Evolutionary conservation across 2,797 vertebrate species (phyloP).

Genomic region (Microctenopoma lineatum): DNA sequence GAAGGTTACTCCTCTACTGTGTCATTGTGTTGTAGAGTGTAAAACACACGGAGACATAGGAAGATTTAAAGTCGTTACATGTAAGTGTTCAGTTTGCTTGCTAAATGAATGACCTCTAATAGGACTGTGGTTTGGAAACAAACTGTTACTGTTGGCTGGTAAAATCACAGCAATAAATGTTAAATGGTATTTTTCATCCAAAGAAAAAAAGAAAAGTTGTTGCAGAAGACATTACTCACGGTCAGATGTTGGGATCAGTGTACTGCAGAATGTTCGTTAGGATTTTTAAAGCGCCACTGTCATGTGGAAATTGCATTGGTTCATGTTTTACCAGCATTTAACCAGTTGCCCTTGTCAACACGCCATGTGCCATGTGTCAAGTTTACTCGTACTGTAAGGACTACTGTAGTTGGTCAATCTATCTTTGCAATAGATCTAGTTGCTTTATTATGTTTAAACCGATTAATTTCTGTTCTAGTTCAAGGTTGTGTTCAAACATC

Average conservation of each 20-base stretch:
- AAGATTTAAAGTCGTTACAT: conserved; percentile 28
- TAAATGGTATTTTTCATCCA: not conserved
- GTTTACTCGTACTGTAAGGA: conserved; percentile 10
- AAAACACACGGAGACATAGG: conserved; percentile 15
- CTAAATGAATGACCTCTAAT: conserved; percentile 28
- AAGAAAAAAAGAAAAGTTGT: not conserved
- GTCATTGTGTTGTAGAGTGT: conserved; percentile 12
- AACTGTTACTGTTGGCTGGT: not conserved
- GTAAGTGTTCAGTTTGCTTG: conserved; percentile 34
- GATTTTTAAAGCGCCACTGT: not conserved
- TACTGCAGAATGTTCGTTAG: conserved; percentile 7
- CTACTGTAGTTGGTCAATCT: conserved; percentile 1
- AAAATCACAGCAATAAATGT: conserved; percentile 47
- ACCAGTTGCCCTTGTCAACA: conserved; percentile 37
- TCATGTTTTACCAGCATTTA: conserved; percentile 51
- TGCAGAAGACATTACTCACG: not conserved
- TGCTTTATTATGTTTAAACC: not conserved
- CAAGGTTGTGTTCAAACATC: conserved; percentile 1
- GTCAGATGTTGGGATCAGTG: not conserved
- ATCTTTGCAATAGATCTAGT: not conserved
- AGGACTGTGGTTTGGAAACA: conserved; percentile 8
- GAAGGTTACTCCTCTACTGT: conserved; percentile 9
- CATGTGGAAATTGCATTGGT: conserved; percentile 5
- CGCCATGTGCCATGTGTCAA: conserved; percentile 48
- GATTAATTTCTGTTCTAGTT: not conserved